Conservation (phyloP, 2,113 vertebrate genomes). For the Elaphurus davidianus region DNA sequence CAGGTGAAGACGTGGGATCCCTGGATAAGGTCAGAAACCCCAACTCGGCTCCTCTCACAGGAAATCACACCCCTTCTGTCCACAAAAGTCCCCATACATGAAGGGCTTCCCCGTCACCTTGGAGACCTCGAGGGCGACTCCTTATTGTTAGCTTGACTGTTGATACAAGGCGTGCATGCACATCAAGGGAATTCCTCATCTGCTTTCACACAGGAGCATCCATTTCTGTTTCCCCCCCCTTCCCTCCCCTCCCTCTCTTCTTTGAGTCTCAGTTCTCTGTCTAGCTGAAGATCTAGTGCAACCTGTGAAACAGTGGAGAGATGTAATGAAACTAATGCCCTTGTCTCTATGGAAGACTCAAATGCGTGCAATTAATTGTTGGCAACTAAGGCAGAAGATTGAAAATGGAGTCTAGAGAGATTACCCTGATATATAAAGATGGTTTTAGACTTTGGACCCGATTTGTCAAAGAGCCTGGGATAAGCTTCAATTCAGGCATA, state of each 20-base stretch:
- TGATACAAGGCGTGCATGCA: background rate
- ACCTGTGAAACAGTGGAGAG: background rate
- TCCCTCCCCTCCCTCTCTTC: background rate
- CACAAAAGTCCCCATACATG: background rate
- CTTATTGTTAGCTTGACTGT: background rate
- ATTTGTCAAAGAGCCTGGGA: background rate
- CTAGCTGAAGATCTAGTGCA: background rate
- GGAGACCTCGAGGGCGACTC: background rate
- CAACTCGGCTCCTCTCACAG: background rate
- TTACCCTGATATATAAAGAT: background rate
- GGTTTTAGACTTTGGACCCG: background rate
- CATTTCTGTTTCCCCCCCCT: background rate
- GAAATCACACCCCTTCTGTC: background rate
- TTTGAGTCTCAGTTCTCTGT: background rate
- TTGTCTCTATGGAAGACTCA: background rate
- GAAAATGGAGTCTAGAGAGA: background rate
- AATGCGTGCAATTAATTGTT: background rate
- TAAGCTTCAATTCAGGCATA: background rate
- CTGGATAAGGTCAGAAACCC: background rate
- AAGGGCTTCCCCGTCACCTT: background rate
- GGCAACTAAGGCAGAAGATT: background rate
- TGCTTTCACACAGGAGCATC: background rate
- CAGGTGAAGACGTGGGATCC: background rate
- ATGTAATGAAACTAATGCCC: background rate
- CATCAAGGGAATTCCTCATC: background rate